A percentile compares a stretch with the other conserved stretches of the same genome.
Evolutionary conservation across 1,140 invertebrate genomes (phyloP).

Genomic region (Drosophila nebulosa): DNA sequence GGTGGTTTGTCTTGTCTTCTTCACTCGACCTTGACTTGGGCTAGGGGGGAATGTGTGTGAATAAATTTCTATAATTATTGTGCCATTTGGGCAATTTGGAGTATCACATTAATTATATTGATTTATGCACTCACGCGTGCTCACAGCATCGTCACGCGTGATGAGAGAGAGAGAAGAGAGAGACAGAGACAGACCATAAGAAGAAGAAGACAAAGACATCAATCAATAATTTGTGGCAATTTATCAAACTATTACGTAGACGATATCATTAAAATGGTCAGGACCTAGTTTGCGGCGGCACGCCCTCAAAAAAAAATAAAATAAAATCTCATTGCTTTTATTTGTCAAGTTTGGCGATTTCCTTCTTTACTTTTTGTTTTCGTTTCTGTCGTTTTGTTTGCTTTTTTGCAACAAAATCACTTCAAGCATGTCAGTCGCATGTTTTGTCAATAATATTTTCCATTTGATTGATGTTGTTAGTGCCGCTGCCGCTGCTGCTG

Average conservation of each 20-base stretch:
- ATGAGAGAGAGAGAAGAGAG: constrained; percentile 42
- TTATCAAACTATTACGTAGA: constrained; percentile 72
- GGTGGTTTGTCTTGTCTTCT: background rate
- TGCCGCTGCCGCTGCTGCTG: constrained; percentile 40
- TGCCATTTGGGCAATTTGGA: constrained; percentile 47
- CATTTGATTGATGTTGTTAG: constrained; percentile 68
- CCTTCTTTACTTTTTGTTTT: constrained; percentile 11
- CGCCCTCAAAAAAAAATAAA: constrained; percentile 27
- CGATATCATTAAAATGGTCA: constrained; percentile 63
- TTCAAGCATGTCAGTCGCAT: constrained; percentile 56
- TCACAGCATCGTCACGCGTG: constrained; percentile 47
- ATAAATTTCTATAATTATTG: constrained; percentile 69
- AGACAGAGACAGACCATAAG: constrained; percentile 9
- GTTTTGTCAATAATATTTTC: constrained; percentile 78
- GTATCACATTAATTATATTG: constrained; percentile 71
- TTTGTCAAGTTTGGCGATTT: constrained; percentile 16
- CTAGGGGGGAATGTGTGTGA: background rate
- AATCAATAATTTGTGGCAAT: constrained; percentile 73
- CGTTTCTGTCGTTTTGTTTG: constrained; percentile 37
- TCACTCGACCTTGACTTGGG: constrained; percentile 3
- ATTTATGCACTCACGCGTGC: constrained; percentile 60
- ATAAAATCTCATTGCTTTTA: constrained; percentile 17
- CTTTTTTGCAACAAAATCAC: constrained; percentile 28
- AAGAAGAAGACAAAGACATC: constrained; percentile 31
- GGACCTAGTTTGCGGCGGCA: constrained; percentile 67